A percentile compares a stretch with the other conserved stretches of the same genome.
Evolutionary conservation across 2,113 vertebrate genomes (phyloP).

Genomic region (Vombatus ursinus): DNA sequence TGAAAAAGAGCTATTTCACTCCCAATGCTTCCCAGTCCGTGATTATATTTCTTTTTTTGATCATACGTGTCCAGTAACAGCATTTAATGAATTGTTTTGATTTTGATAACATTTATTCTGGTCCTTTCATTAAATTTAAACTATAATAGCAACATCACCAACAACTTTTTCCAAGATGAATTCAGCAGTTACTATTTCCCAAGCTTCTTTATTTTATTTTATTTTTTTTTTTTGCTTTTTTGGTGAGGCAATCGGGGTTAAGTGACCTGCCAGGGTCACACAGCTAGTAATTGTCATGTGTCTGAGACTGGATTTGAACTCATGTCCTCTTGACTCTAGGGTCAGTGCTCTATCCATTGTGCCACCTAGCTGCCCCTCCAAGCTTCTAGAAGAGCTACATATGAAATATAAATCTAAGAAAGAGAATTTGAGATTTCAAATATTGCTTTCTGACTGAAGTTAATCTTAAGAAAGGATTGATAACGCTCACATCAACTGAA

Average conservation of each 20-base stretch:
- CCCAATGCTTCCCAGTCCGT: neutral
- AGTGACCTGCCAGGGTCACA: too few relatives aligned
- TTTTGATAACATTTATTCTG: constrained; percentile 33
- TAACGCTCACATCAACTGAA: neutral
- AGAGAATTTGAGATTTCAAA: constrained; percentile 61
- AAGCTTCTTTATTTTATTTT: neutral
- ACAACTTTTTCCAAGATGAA: constrained; percentile 44
- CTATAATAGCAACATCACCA: neutral
- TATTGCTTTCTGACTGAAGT: constrained; percentile 53
- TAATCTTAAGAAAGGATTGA: constrained; percentile 53
- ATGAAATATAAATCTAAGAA: constrained; percentile 60
- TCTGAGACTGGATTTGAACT: too few relatives aligned
- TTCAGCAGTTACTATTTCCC: constrained; percentile 46
- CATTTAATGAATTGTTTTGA: constrained; percentile 8
- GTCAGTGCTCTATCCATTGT: too few relatives aligned
- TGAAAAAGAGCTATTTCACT: constrained; percentile 1
- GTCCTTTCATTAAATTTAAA: constrained; percentile 34
- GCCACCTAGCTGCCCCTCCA: too few relatives aligned
- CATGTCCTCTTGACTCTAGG: too few relatives aligned
- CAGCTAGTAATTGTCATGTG: too few relatives aligned
- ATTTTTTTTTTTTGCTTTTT: too few relatives aligned
- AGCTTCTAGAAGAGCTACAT: neutral
- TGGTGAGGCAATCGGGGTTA: too few relatives aligned
- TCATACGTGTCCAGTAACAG: constrained; percentile 17
- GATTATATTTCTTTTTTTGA: constrained; percentile 41